Conservation (phyloP, 2,113 vertebrate genomes). For the Sylvietta virens region DNA sequence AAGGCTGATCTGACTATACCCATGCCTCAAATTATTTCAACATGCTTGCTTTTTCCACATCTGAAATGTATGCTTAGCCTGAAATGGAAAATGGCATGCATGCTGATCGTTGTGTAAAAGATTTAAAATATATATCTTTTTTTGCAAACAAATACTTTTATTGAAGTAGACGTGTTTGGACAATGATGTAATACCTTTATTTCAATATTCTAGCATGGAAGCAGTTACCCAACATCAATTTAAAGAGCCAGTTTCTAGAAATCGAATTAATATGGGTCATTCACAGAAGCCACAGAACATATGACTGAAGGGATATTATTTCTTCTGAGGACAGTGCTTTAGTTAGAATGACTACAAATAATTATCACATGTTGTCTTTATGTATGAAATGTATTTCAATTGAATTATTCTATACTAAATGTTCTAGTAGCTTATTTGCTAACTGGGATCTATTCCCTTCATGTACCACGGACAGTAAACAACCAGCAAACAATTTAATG, state of each 20-base stretch:
- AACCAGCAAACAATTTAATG: constrained; percentile 3
- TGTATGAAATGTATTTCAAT: constrained; percentile 43
- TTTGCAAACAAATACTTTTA: constrained; percentile 76
- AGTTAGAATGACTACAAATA: constrained; percentile 51
- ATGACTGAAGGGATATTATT: constrained; percentile 66
- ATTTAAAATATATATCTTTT: constrained; percentile 53
- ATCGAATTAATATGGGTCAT: constrained; percentile 74
- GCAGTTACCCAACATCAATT: constrained; percentile 72
- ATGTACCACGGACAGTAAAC: constrained; percentile 34
- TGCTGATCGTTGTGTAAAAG: constrained; percentile 69
- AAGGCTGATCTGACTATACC: constrained; percentile 70
- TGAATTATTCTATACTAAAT: constrained; percentile 14
- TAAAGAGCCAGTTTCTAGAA: constrained; percentile 75
- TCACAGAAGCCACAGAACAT: constrained; percentile 75
- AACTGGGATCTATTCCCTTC: constrained; percentile 32
- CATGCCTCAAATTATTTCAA: constrained; percentile 82
- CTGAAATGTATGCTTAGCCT: constrained; percentile 73
- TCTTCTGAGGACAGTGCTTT: constrained; percentile 24
- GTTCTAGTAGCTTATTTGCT: constrained; percentile 44
- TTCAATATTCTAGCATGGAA: constrained; percentile 69
- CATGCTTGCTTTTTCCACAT: constrained; percentile 75
- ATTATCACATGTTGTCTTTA: constrained; percentile 49
- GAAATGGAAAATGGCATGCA: constrained; percentile 79
- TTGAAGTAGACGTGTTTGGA: constrained; percentile 68
- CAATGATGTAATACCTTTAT: constrained; percentile 71